Percentiles rank a stretch among this genome's conserved stretches.
phyloP scores from a whole-genome alignment of 2,797 vertebrate genomes.

The Parotocinclus haroldoi region DNA sequence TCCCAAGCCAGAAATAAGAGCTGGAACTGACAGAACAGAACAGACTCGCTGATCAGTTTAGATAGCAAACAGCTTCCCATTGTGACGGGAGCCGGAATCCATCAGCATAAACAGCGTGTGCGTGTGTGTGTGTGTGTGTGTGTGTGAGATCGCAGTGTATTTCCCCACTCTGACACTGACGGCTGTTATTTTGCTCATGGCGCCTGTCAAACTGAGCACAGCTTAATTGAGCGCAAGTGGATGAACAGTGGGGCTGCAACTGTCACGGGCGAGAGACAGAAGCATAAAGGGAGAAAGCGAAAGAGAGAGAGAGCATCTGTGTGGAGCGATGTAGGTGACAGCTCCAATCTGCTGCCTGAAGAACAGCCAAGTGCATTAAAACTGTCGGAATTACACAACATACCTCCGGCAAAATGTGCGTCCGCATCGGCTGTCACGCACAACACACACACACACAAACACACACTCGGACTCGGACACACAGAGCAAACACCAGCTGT shows the following conservation, averaged over 20 bases:
- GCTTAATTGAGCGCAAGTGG: conserved; percentile 76
- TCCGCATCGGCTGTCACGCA: conserved; percentile 1
- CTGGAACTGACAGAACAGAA: conserved; percentile 11
- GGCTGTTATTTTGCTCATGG: conserved; percentile 72
- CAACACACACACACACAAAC: conserved; percentile 4
- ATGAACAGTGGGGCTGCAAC: conserved; percentile 71
- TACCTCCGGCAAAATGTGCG: conserved; percentile 11
- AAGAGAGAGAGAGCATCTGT: conserved; percentile 7
- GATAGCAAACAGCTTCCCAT: conserved; percentile 53
- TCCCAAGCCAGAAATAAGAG: conserved; percentile 3
- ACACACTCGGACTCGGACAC: neutral
- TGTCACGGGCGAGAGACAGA: conserved; percentile 62
- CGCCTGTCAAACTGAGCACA: conserved; percentile 75
- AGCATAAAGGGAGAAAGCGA: conserved; percentile 26
- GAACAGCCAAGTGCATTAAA: conserved; percentile 21
- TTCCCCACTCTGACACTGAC: conserved; percentile 61
- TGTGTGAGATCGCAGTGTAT: conserved; percentile 25
- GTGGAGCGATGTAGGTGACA: conserved; percentile 20
- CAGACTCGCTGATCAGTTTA: conserved; percentile 44
- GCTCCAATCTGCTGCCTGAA: conserved; percentile 54
- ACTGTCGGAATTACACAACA: conserved; percentile 16
- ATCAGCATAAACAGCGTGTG: conserved; percentile 57
- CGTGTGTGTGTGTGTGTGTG: conserved; percentile 1
- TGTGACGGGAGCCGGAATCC: conserved; percentile 48
- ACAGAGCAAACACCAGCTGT: neutral